Evolutionary conservation across 2,888 invertebrate genomes (phyloP), one percentile per base, ranked within the genome.

Genomic region (Torymus tubicola): DNA sequence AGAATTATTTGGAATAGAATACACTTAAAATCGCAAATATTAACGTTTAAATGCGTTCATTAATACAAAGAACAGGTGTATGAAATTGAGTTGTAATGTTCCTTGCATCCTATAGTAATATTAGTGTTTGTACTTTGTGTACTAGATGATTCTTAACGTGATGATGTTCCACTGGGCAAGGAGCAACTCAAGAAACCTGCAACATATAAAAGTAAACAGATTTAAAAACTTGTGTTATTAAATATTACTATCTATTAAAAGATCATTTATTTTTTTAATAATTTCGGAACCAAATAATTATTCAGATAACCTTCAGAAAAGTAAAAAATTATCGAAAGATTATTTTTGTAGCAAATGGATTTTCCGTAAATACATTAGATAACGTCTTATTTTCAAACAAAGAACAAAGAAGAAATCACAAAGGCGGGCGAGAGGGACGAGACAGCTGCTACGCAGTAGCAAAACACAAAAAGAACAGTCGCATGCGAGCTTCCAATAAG

Each of bases 31-130:
- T 75, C 64, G 64, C 52, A 58, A 75, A 68, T 21, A 75, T 78
- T 72, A 70, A 64, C 53, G 21, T 64, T 69, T 80, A 82, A 82
- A 82, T 82, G 82, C 82, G 14, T 76, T 77, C 58, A 72, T 77
- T 69, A 65, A 77, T 82, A 69, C 21, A 74, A 55, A 50, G 67
- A 76, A 77, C 65, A 70, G 58, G 63, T 74, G 60, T 21, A 18
- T 31, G 21, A 67, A 18, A 61, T 80, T 70, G 55, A 77, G 50
- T 24, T 42, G 50, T 70, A 10, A 61, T 67, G 53, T 65, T 76
- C 73, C 76, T 80, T 77, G 70, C 77, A 80, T 80, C 18, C 50
- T 69, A 21, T 55, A 60, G 16, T 60, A 53, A 58, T 58, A 31
- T 52, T 16, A 57, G 60, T 31, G 11, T 71, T 71, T 72, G 65